phyloP scores from a whole-genome alignment of 2,113 vertebrate genomes.

The Pedetes capensis region DNA sequence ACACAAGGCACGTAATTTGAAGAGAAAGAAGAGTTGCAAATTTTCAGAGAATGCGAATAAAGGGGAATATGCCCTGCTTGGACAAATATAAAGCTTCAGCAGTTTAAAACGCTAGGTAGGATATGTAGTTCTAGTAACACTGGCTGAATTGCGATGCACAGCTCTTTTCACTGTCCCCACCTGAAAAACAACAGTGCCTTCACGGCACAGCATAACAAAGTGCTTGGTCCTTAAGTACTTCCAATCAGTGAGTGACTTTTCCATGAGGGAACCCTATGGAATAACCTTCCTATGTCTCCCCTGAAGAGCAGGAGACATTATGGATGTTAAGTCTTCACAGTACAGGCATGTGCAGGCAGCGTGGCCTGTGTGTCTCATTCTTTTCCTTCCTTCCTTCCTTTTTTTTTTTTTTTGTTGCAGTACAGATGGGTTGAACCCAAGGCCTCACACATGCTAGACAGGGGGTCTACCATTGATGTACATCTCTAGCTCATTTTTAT shows the following conservation, averaged over 20 bases:
- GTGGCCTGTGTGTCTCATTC: no score
- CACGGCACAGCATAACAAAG: not conserved
- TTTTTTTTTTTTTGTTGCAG: no score
- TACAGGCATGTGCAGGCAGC: no score
- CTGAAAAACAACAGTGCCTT: not conserved
- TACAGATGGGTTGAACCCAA: no score
- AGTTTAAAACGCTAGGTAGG: slow-evolving; percentile 6
- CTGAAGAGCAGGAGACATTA: no score
- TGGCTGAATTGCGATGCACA: not conserved
- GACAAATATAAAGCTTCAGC: not conserved
- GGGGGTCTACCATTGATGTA: no score
- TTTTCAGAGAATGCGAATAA: slow-evolving; percentile 19
- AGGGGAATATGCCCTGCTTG: not conserved
- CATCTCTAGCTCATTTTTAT: no score
- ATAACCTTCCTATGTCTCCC: no score
- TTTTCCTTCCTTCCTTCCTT: not conserved
- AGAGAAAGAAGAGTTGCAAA: slow-evolving; percentile 2
- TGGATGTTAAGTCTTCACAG: no score
- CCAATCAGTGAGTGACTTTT: slow-evolving; percentile 15
- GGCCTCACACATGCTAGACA: no score
- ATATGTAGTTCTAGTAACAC: not conserved
- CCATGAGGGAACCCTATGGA: not conserved
- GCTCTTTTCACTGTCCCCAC: not conserved
- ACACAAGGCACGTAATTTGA: slow-evolving; percentile 24
- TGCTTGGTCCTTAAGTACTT: not conserved